Evolutionary conservation across 2,888 invertebrate genomes (phyloP).

Genomic region (Plagiodera versicolora): DNA sequence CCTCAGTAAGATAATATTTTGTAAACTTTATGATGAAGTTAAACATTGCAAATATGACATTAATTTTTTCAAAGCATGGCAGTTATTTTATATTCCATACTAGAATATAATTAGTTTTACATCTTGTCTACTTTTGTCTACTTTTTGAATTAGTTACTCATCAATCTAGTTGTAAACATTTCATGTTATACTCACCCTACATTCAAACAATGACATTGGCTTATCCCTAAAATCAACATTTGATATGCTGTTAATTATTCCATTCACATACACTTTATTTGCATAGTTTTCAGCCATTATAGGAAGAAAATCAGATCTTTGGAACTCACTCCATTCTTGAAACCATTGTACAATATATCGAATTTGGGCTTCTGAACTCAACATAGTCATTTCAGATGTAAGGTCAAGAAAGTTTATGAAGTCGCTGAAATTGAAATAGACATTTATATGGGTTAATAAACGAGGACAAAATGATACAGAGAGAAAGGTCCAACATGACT

Average conservation of each 20-base stretch:
- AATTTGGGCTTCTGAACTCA: slow-evolving; percentile 72
- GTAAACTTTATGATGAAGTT: too few relatives aligned
- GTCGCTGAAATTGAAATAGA: slow-evolving; percentile 38
- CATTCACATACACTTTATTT: slow-evolving; percentile 69
- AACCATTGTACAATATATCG: slow-evolving; percentile 86
- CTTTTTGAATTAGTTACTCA: background rate
- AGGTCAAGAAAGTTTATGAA: background rate
- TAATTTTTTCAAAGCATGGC: too few relatives aligned
- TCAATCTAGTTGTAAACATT: background rate
- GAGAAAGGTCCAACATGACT: slow-evolving; percentile 43
- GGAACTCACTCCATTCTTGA: slow-evolving; percentile 85
- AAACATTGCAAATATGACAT: too few relatives aligned
- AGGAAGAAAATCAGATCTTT: slow-evolving; percentile 80
- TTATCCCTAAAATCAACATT: slow-evolving; percentile 70
- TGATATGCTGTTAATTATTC: slow-evolving; percentile 69
- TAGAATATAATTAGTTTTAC: too few relatives aligned
- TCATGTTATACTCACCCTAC: slow-evolving; percentile 63
- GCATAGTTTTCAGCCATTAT: slow-evolving; percentile 70
- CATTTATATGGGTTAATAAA: slow-evolving; percentile 21
- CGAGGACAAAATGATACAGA: slow-evolving; percentile 31
- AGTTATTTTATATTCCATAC: too few relatives aligned
- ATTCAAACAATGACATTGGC: slow-evolving; percentile 81
- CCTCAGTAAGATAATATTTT: background rate
- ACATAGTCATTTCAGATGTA: slow-evolving; percentile 40
- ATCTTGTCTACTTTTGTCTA: too few relatives aligned